These are phyloP conservation scores for Urocyon cinereoargenteus DNA, from an alignment of 2,797 vertebrate species.

Conservation along the genomic window DNA sequence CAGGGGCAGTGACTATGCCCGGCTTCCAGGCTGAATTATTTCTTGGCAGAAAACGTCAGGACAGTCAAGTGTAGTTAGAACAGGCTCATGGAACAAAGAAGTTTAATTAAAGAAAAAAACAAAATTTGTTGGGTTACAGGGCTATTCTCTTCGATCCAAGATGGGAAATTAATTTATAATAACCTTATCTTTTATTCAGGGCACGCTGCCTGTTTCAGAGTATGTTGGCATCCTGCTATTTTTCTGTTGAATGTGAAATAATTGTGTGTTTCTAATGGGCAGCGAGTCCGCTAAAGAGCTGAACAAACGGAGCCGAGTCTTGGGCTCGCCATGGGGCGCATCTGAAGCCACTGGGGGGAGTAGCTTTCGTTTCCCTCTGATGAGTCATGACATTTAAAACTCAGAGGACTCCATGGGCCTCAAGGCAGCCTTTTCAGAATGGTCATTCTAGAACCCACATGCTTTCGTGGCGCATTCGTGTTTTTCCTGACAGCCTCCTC, in stretches of 20 bases:
- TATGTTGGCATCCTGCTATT: conserved; percentile 60
- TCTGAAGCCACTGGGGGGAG: conserved; percentile 59
- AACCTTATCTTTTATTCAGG: conserved; percentile 80
- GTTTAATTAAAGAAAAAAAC: conserved; percentile 67
- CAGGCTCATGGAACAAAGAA: conserved; percentile 36
- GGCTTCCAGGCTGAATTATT: conserved; percentile 35
- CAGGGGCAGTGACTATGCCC: neutral
- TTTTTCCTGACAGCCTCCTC: conserved; percentile 79
- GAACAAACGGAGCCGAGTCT: conserved; percentile 59
- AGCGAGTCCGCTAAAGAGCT: conserved; percentile 49
- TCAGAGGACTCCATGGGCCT: conserved; percentile 71
- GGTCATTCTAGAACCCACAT: conserved; percentile 72
- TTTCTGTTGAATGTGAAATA: conserved; percentile 75
- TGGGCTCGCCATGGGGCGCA: neutral
- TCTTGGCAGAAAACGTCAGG: conserved; percentile 45
- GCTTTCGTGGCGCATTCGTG: conserved; percentile 64
- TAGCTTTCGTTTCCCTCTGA: conserved; percentile 66
- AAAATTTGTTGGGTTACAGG: conserved; percentile 8
- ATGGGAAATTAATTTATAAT: conserved; percentile 79
- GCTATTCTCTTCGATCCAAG: conserved; percentile 67
- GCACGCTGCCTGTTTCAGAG: conserved; percentile 66
- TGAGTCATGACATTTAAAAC: conserved; percentile 83
- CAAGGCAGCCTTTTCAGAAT: conserved; percentile 69
- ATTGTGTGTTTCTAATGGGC: conserved; percentile 75
- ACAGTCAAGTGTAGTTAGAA: conserved; percentile 46